phyloP scores from a whole-genome alignment of 2,888 invertebrate species.

The Hemithea aestivaria region DNA sequence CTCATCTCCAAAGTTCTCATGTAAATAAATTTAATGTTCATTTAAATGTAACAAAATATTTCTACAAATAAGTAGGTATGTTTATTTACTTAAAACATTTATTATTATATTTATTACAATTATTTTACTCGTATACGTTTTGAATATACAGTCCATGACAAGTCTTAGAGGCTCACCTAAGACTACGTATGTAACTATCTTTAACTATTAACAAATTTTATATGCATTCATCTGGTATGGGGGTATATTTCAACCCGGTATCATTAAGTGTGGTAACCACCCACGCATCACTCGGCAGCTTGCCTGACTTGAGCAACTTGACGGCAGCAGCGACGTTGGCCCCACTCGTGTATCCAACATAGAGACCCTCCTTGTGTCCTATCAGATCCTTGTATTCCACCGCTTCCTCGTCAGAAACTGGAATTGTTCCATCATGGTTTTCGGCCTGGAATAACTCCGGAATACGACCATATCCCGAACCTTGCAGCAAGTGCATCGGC shows the following conservation, averaged over 20 bases:
- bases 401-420: conserved; percentile 62
- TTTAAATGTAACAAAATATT: too few relatives aligned
- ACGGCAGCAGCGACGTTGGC: conserved; percentile 70
- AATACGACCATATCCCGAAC: conserved; percentile 66
- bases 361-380: conserved; percentile 64
- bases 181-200: too few relatives aligned
- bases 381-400: conserved; percentile 53
- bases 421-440: conserved; percentile 58
- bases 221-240: conserved; percentile 45
- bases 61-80: too few relatives aligned
- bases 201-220: conserved; percentile 10
- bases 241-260: conserved; percentile 65
- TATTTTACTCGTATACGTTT: too few relatives aligned
- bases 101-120: too few relatives aligned
- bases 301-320: conserved; percentile 57
- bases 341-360: conserved; percentile 68
- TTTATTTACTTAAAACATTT: too few relatives aligned
- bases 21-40: too few relatives aligned
- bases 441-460: conserved; percentile 63
- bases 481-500: conserved; percentile 66
- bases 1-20: too few relatives aligned
- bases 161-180: too few relatives aligned
- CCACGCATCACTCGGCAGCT: conserved; percentile 59
- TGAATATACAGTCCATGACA: too few relatives aligned
- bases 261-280: conserved; percentile 64